These are phyloP conservation scores for Edolisoma coerulescens DNA, from an alignment of 2,113 vertebrate species.

Conservation along the genomic window DNA sequence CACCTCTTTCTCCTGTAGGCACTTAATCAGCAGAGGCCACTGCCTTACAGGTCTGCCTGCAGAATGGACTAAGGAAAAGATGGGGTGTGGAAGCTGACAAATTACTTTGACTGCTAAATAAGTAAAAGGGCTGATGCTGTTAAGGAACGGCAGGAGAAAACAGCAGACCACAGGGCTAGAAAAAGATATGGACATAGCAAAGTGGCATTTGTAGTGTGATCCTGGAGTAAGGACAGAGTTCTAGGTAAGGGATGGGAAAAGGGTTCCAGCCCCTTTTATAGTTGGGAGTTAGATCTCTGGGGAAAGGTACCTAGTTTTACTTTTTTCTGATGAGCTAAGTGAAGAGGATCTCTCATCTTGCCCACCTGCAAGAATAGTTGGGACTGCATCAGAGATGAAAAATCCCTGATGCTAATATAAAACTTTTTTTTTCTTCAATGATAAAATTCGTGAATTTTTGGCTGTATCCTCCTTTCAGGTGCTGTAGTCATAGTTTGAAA, in stretches of 20 bases:
- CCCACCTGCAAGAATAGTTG: background rate
- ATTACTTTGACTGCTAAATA: background rate
- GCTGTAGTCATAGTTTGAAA: background rate
- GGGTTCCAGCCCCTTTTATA: background rate
- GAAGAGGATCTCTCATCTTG: background rate
- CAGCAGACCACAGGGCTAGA: background rate
- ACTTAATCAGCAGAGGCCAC: background rate
- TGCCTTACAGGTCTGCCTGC: background rate
- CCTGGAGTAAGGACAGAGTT: background rate
- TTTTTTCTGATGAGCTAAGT: background rate
- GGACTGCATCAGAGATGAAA: background rate
- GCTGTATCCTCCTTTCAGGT: background rate
- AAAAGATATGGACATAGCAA: background rate
- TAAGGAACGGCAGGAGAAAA: background rate
- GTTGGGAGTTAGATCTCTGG: background rate
- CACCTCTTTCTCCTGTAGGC: background rate
- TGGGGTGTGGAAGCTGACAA: background rate
- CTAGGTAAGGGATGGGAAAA: background rate
- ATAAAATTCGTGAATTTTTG: background rate
- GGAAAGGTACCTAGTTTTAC: background rate
- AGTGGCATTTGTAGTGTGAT: background rate
- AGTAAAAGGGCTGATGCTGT: background rate
- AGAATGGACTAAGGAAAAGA: background rate
- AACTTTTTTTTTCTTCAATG: background rate
- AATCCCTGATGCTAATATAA: background rate